Evolutionary conservation across 2,888 invertebrate species (phyloP).

Genomic region (Aproaerema taeniolella): DNA sequence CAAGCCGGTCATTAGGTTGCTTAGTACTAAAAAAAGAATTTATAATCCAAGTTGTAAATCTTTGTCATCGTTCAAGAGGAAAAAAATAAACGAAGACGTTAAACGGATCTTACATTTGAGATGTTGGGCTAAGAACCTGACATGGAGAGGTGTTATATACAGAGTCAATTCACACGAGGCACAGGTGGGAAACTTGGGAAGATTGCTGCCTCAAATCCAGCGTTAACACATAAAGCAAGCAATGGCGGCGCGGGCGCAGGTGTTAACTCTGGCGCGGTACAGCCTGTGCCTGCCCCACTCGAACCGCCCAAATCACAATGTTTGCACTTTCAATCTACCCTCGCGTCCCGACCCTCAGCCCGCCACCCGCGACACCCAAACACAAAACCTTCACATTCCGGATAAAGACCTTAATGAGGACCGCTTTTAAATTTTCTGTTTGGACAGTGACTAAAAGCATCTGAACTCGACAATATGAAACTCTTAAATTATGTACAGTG

Average conservation of each 20-base stretch:
- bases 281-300: conserved; percentile 51
- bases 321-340: conserved; percentile 55
- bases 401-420: conserved; percentile 41
- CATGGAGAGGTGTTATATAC: conserved; percentile 30
- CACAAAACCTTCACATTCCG: conserved; percentile 29
- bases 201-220: conserved; percentile 38
- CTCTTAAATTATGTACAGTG: not conserved
- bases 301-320: conserved; percentile 67
- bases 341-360: conserved; percentile 37
- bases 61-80: too few relatives aligned
- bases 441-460: conserved; percentile 55
- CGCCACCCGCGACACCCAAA: conserved; percentile 25
- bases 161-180: conserved; percentile 36
- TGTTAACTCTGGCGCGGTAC: conserved; percentile 56
- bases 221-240: conserved; percentile 43
- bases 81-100: too few relatives aligned
- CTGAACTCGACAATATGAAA: too few relatives aligned
- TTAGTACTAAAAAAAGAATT: too few relatives aligned
- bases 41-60: too few relatives aligned
- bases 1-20: too few relatives aligned
- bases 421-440: conserved; percentile 42
- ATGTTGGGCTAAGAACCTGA: not conserved
- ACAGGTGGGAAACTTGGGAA: conserved; percentile 49
- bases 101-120: too few relatives aligned
- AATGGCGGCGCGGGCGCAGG: conserved; percentile 66